Conservation (phyloP, 2,797 vertebrate genomes). For the Rhinatrema bivittatum region DNA sequence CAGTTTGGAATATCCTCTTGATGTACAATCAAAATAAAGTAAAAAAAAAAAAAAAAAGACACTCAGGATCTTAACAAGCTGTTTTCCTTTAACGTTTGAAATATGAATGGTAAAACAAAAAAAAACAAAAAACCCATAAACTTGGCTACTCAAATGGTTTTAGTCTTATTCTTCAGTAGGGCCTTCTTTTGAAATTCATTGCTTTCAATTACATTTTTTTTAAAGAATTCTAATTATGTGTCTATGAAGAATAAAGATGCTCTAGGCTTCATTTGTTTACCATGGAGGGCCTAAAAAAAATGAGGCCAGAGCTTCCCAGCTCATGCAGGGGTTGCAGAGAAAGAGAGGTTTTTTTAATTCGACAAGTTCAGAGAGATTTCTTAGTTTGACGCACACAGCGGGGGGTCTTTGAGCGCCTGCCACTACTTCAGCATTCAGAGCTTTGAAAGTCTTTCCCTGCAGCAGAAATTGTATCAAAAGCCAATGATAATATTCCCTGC, state of each 20-base stretch:
- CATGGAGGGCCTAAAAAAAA: conserved; percentile 54
- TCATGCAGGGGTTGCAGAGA: conserved; percentile 76
- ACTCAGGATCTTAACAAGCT: conserved; percentile 45
- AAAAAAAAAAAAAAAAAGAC: conserved; percentile 29
- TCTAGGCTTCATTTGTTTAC: conserved; percentile 73
- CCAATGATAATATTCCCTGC: conserved; percentile 87
- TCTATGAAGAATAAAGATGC: conserved; percentile 68
- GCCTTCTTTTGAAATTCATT: conserved; percentile 55
- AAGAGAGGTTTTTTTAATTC: conserved; percentile 87
- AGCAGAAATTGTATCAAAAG: conserved; percentile 91
- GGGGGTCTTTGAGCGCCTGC: conserved; percentile 88
- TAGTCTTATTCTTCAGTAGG: conserved; percentile 44
- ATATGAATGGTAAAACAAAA: conserved; percentile 32
- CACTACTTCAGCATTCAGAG: conserved; percentile 74
- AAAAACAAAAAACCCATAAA: too few species aligned
- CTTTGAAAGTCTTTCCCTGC: conserved; percentile 93
- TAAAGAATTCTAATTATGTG: conserved; percentile 67
- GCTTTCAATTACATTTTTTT: conserved; percentile 62
- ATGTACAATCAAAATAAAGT: conserved; percentile 51
- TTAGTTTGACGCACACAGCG: conserved; percentile 83
- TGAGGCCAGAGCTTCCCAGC: conserved; percentile 71
- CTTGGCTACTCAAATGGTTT: conserved; percentile 41
- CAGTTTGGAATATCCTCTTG: conserved; percentile 50
- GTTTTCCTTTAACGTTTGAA: conserved; percentile 49
- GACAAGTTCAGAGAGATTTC: conserved; percentile 90